Base-by-base conservation (phyloP, 2,888 invertebrate genomes). In the Philopedon plagiatum region DNA sequence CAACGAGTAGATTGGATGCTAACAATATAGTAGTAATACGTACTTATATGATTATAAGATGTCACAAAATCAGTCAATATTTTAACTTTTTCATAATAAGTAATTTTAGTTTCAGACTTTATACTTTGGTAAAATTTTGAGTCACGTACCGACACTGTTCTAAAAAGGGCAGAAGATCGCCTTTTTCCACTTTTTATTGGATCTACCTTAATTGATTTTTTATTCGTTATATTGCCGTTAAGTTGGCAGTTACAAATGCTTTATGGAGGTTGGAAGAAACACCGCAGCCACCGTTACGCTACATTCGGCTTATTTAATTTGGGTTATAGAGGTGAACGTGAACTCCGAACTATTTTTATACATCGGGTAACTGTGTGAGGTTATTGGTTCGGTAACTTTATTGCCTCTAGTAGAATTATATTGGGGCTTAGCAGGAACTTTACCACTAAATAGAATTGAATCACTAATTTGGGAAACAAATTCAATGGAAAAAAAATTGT, bases 181-280 rank as follows among this genome's bases (percentile, higher is more conserved):
- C 29, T 54, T 54, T 56, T 57, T 57, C 57, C 65, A 39, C 44
- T 44, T 46, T 32, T 61, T 61, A 44, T 39, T 61, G 39, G 39
- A 44, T 44, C 13, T 26, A 29, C n/a, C 61, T 29, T 61, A 61
- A 61, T 61, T 61, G 61, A 61, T 61, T 61, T 61, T 61, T 61
- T 61, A 44, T 61, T 61, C 61, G 44, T 26, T 57, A 57, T 57
- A 39, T 57, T 46, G 44, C 61, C 61, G 41, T 61, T 61, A 61
- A 61, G 39, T 46, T 61, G 61, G 61, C 61, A 61, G 61, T 61
- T 61, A 61, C 61, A 61, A 61, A 61, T 61, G 61, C 26, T 44
- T 61, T 61, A 61, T 46, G 44, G 44, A 44, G 61, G 61, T 61
- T 23, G 4, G 26, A 13, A 61, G 44, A 29, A 44, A 32, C 39